A percentile compares a stretch with the other conserved stretches of the same genome.
These are phyloP conservation scores for Leptothorax acervorum DNA, from an alignment of 2,888 invertebrate species.

Conservation along the genomic window DNA sequence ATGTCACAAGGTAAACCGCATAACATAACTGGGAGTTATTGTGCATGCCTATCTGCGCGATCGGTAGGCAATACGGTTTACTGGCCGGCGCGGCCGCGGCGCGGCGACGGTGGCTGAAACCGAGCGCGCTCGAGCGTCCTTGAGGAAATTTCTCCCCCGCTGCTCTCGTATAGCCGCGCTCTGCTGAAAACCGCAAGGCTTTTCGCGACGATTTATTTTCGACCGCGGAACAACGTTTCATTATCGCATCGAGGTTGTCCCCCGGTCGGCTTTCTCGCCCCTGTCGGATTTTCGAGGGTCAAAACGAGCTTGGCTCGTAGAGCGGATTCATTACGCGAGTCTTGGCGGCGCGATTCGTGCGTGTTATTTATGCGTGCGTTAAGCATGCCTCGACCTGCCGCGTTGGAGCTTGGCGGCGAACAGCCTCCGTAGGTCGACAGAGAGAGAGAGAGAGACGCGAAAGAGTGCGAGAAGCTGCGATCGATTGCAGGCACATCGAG, in stretches of 20 bases:
- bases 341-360: conserved; percentile 61
- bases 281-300: conserved; percentile 60
- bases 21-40: conserved; percentile 74
- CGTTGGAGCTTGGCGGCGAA: neutral
- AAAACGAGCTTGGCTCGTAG: conserved; percentile 28
- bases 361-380: conserved; percentile 68
- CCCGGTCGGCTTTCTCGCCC: neutral
- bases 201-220: conserved; percentile 51
- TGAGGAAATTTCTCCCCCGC: conserved; percentile 63
- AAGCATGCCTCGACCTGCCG: conserved; percentile 25
- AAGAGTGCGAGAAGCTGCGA: neutral
- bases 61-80: conserved; percentile 57
- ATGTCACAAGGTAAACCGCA: conserved; percentile 84
- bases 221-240: conserved; percentile 36
- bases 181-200: neutral
- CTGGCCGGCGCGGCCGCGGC: neutral
- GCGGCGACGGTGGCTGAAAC: conserved; percentile 11
- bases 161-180: neutral
- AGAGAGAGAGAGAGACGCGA: conserved; percentile 4
- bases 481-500: conserved; percentile 12
- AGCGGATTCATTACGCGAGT: conserved; percentile 54
- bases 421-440: conserved; percentile 15
- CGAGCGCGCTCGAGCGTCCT: conserved; percentile 61
- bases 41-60: conserved; percentile 64
- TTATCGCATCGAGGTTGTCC: conserved; percentile 29